Evolutionary conservation across 1,140 invertebrate genomes (phyloP).

Genomic region (Ceratoteleas bidentatus): DNA sequence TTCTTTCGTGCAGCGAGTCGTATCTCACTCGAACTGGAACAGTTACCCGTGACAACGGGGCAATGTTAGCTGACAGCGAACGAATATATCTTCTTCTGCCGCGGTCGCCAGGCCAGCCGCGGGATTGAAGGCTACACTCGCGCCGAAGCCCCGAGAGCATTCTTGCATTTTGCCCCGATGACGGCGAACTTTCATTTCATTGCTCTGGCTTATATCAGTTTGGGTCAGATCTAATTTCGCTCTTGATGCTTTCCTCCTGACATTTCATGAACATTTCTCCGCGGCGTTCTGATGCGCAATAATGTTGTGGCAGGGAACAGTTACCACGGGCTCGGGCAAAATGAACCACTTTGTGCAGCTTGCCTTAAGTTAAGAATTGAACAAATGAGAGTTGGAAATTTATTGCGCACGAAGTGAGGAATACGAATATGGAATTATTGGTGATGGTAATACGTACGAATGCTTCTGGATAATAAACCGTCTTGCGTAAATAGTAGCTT

Average conservation of each 20-base stretch:
- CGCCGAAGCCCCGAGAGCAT: slow-evolving; percentile 25
- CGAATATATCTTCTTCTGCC: slow-evolving; percentile 63
- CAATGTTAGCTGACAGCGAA: slow-evolving; percentile 63
- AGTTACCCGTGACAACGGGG: slow-evolving; percentile 62
- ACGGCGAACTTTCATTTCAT: slow-evolving; percentile 47
- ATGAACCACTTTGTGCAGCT: too few species aligned
- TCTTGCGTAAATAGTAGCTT: too few species aligned
- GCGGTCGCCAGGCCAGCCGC: slow-evolving; percentile 36
- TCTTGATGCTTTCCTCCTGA: neutral
- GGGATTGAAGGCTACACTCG: slow-evolving; percentile 48
- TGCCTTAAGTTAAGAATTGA: too few species aligned
- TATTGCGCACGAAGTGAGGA: too few species aligned
- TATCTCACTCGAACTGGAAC: slow-evolving; percentile 60
- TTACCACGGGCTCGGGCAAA: too few species aligned
- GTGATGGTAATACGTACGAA: too few species aligned
- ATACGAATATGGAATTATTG: too few species aligned
- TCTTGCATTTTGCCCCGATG: slow-evolving; percentile 44
- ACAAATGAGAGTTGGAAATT: too few species aligned
- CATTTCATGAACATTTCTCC: too few species aligned
- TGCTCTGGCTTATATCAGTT: slow-evolving; percentile 14
- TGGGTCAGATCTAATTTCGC: neutral
- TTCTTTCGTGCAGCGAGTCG: slow-evolving; percentile 61
- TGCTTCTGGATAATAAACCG: too few species aligned
- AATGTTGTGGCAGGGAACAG: too few species aligned
- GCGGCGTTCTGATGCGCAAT: too few species aligned